Evolutionary conservation across 2,113 vertebrate genomes (phyloP), one percentile per base, ranked within the genome.

Genomic region (Sinocyclocheilus anophthalmus): DNA sequence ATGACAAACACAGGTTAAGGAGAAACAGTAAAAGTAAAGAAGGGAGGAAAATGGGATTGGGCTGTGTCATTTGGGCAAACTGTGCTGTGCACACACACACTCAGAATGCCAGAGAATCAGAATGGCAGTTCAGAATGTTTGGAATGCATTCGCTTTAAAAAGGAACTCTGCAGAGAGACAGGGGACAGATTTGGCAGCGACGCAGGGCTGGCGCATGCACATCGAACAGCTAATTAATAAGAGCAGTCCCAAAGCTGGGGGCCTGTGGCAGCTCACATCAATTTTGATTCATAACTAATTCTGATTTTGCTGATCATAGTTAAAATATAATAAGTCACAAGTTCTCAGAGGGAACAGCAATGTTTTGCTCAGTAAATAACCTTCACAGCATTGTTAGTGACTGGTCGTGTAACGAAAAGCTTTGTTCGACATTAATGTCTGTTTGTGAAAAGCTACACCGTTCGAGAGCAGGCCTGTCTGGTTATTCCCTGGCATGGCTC

Each of bases 171-270:
- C 67, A 69, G 24, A 82, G 85, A 69, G 76, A 59, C 63, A 45
- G 76, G 87, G 84, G 87, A 72, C 70, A 48, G 76, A 55, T 85
- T 85, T 88, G 89, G 84, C 87, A 85, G 72, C 10, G 33, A 79
- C n/a, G 11, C 33, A 22, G 11, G 16, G 22, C 48, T 79, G 85
- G 67, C 33, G 53, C 63, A 81, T 80, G 37, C 75, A 88, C 70
- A 75, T 50, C 37, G 70, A 67, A 87, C 84, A 83, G 57, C 73
- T 87, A 89, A 91, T 91, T 90, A 87, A 90, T 89, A 91, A 91
- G 80, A 70, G 18, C 22, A 42, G 37, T 87, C 85, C 87, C 85
- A 87, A 76, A 81, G 83, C 84, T 57, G n/a, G 33, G 33, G 65
- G 45, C 24, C 55, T 77, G 81, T 30, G 83, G 33, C 11, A 45